Conservation (phyloP, 2,113 vertebrate species). For the Limanda limanda region DNA sequence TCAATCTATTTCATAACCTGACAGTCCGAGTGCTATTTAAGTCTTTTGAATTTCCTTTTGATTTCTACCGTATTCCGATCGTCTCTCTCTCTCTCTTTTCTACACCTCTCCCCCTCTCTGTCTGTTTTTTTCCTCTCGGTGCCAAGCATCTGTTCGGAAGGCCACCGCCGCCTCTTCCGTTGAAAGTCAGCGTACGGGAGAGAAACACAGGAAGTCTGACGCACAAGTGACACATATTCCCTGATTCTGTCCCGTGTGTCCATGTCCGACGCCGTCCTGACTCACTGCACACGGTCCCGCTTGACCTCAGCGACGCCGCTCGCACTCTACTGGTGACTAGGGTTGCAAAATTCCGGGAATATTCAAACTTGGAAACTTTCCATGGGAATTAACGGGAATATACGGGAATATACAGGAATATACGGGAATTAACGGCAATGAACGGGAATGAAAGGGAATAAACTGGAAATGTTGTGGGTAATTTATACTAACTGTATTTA, state of each 20-base stretch:
- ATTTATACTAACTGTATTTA: no score
- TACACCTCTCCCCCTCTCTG: neutral
- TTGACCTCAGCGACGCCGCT: neutral
- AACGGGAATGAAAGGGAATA: no score
- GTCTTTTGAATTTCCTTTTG: neutral
- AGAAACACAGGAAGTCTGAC: slow-evolving; percentile 74
- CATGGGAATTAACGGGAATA: no score
- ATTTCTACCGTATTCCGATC: neutral
- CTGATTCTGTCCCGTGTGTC: slow-evolving; percentile 1
- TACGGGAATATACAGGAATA: no score
- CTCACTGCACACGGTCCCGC: neutral
- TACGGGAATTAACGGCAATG: no score
- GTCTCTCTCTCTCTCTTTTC: neutral
- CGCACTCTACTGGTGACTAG: neutral
- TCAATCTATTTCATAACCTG: neutral
- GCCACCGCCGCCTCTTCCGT: slow-evolving; percentile 37
- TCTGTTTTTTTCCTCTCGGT: slow-evolving; percentile 15
- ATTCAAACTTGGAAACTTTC: no score
- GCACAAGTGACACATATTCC: slow-evolving; percentile 41
- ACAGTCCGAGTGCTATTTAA: neutral
- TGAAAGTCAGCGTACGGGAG: slow-evolving; percentile 16
- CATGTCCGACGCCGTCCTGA: slow-evolving; percentile 29
- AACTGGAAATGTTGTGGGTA: no score
- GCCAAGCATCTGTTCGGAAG: slow-evolving; percentile 31
- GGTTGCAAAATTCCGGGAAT: no score